Conservation (phyloP, 2,113 vertebrate genomes). For the Camelus dromedarius region DNA sequence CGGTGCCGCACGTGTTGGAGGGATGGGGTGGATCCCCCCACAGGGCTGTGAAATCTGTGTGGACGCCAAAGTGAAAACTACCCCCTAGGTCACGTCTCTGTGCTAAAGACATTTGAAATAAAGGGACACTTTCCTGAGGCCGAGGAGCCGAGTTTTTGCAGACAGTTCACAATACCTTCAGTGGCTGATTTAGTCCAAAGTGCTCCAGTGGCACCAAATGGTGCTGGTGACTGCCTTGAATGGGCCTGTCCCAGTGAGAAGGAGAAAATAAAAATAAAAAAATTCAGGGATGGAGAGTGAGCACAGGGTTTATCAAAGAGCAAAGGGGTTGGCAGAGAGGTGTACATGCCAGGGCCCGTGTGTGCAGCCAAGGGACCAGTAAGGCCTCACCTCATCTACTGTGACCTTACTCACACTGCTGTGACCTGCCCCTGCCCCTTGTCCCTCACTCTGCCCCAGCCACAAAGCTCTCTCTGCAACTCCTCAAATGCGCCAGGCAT, state of each 20-base stretch:
- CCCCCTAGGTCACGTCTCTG: neutral
- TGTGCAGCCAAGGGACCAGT: accelerated
- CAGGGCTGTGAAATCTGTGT: neutral
- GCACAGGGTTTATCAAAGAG: neutral
- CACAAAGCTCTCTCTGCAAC: neutral
- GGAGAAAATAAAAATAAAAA: neutral
- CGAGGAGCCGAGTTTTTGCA: accelerated
- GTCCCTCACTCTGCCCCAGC: neutral
- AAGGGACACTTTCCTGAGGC: neutral
- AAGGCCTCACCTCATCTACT: neutral
- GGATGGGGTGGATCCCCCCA: accelerated
- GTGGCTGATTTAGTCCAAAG: accelerated
- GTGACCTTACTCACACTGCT: neutral
- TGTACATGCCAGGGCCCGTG: accelerated
- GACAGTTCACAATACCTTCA: accelerated
- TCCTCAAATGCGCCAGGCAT: accelerated
- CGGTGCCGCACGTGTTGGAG: accelerated
- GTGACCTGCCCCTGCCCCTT: neutral
- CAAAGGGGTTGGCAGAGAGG: accelerated
- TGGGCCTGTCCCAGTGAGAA: neutral
- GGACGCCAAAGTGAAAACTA: neutral
- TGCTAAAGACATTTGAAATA: neutral
- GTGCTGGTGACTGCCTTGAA: too few species aligned
- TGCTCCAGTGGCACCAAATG: neutral
- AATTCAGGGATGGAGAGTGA: neutral